Conservation (phyloP, 1,140 invertebrate species). For the Littorina saxatilis region DNA sequence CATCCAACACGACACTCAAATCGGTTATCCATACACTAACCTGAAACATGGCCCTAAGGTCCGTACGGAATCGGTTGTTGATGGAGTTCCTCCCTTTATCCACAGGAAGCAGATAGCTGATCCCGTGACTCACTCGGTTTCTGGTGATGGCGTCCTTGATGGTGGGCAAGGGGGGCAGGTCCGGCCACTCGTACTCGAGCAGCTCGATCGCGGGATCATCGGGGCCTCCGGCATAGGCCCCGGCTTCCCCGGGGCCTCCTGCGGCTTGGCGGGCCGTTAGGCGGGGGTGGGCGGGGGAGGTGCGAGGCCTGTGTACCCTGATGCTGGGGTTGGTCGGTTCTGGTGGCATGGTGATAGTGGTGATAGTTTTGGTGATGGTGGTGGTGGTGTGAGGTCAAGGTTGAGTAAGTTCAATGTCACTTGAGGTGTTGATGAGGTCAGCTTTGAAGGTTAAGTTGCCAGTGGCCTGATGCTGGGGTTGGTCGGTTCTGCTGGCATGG, state of each 20-base stretch:
- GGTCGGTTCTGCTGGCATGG: no score
- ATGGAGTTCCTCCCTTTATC: conserved; percentile 69
- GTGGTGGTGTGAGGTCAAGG: neutral
- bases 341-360: neutral
- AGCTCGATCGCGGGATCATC: conserved; percentile 53
- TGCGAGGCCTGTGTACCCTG: neutral
- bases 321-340: neutral
- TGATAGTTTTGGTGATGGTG: neutral
- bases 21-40: neutral
- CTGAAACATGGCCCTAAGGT: conserved; percentile 33
- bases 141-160: conserved; percentile 71
- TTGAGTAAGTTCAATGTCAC: neutral
- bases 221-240: neutral
- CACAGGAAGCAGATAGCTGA: conserved; percentile 69
- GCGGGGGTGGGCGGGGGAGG: conserved; percentile 3
- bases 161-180: conserved; percentile 66
- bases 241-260: conserved; percentile 6
- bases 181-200: conserved; percentile 70
- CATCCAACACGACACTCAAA: neutral
- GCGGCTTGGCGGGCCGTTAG: conserved; percentile 27
- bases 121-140: conserved; percentile 63
- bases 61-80: conserved; percentile 43
- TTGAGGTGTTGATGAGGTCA: no score
- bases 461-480: no score
- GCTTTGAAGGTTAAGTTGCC: no score